A percentile compares a stretch with the other conserved stretches of the same genome.
These are phyloP conservation scores for Anhinga anhinga DNA, from an alignment of 2,113 vertebrate genomes.

Conservation along the genomic window DNA sequence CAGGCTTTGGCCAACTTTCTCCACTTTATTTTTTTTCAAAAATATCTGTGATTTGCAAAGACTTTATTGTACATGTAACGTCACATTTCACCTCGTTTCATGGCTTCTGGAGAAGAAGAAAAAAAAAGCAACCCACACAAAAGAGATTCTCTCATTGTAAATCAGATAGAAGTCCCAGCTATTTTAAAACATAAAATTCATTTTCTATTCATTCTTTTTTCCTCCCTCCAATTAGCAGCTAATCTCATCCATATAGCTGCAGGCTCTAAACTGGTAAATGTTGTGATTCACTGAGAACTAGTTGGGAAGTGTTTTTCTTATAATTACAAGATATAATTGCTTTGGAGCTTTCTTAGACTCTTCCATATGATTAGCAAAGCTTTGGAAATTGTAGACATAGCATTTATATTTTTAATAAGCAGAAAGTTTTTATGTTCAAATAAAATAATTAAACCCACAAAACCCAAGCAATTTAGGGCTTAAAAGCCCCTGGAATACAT, in stretches of 20 bases:
- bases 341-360: slow-evolving; percentile 68
- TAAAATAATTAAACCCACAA: slow-evolving; percentile 15
- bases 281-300: slow-evolving; percentile 65
- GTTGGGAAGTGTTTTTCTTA: slow-evolving; percentile 62
- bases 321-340: slow-evolving; percentile 78
- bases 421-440: slow-evolving; percentile 51
- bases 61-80: neutral
- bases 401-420: slow-evolving; percentile 71
- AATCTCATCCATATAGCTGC: slow-evolving; percentile 69
- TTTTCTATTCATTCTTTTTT: slow-evolving; percentile 65
- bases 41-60: neutral
- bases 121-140: neutral
- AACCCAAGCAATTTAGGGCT: neutral
- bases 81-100: neutral
- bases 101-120: neutral
- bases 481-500: neutral
- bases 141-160: neutral
- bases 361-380: slow-evolving; percentile 67
- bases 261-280: slow-evolving; percentile 66
- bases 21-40: neutral
- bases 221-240: slow-evolving; percentile 71
- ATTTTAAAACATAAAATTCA: slow-evolving; percentile 60
- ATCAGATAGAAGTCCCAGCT: slow-evolving; percentile 40
- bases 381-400: slow-evolving; percentile 59
- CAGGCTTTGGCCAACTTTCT: neutral